These are phyloP conservation scores for Epizoanthus ramosus DNA, from an alignment of 92 coral and sea anemone genomes.

Conservation along the genomic window DNA sequence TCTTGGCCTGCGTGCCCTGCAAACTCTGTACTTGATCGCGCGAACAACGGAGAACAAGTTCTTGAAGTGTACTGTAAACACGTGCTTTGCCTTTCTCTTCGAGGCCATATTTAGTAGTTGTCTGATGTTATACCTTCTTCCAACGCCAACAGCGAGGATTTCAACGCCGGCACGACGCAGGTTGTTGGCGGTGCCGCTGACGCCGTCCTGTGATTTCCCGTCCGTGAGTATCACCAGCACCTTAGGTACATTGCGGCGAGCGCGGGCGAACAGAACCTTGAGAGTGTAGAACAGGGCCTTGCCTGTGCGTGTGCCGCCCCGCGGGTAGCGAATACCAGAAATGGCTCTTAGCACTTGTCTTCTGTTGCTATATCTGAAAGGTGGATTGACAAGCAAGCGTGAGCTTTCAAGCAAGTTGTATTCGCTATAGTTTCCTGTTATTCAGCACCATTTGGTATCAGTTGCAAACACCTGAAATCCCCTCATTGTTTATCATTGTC, in stretches of 20 bases:
- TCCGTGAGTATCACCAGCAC: constrained; percentile 53
- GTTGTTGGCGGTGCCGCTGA: constrained; percentile 46
- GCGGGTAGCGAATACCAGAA: constrained; percentile 70
- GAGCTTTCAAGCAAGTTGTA: too few species aligned
- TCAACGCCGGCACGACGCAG: constrained; percentile 51
- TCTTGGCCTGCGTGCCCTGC: constrained; percentile 10
- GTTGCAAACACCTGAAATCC: too few species aligned
- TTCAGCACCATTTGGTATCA: too few species aligned
- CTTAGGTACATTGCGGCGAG: constrained; percentile 46
- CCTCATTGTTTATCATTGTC: too few species aligned
- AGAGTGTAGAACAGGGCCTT: constrained; percentile 64
- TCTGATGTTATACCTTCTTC: constrained; percentile 20
- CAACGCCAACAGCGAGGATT: constrained; percentile 41
- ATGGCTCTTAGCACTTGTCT: constrained; percentile 68
- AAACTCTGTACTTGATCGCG: constrained; percentile 61
- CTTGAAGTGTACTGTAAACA: constrained; percentile 41
- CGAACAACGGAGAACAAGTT: constrained; percentile 57
- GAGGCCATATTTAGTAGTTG: constrained; percentile 50
- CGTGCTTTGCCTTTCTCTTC: constrained; percentile 35
- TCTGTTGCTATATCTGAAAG: constrained; percentile 45
- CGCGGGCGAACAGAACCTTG: constrained; percentile 59
- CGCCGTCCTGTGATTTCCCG: constrained; percentile 41
- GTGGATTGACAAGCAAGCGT: too few species aligned
- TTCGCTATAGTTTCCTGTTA: too few species aligned
- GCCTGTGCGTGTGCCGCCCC: constrained; percentile 84